These are phyloP conservation scores for Capra hircus DNA, from an alignment of 2,113 vertebrate genomes.

Conservation along the genomic window DNA sequence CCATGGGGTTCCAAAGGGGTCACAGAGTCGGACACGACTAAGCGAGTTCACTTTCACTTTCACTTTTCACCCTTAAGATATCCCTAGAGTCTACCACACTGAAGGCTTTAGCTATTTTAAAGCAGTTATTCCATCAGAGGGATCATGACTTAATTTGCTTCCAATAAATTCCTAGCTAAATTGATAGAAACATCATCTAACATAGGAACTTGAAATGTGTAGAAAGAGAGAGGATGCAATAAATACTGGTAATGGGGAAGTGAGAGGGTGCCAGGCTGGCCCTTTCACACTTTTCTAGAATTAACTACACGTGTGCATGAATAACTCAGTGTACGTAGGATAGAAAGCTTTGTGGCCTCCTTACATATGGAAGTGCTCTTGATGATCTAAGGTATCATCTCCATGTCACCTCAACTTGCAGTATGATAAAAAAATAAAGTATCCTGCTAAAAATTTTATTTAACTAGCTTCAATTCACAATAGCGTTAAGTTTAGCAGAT, in stretches of 20 bases:
- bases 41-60: too few species aligned
- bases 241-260: background rate
- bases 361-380: background rate
- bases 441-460: constrained; percentile 14
- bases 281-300: background rate
- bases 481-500: constrained; percentile 6
- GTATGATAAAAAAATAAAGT: background rate
- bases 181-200: background rate
- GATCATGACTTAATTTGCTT: background rate
- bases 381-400: background rate
- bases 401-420: background rate
- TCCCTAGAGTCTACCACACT: background rate
- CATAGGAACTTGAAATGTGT: background rate
- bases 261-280: background rate
- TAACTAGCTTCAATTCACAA: constrained; percentile 15
- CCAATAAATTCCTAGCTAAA: background rate
- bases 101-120: background rate
- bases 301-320: background rate
- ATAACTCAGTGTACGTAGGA: background rate
- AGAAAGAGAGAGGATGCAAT: background rate
- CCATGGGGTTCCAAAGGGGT: too few species aligned
- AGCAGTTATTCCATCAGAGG: background rate
- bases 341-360: background rate
- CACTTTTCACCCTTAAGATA: background rate
- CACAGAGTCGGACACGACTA: too few species aligned